Conservation (phyloP, 2,888 invertebrate species). For the Temnothorax ravouxi region DNA sequence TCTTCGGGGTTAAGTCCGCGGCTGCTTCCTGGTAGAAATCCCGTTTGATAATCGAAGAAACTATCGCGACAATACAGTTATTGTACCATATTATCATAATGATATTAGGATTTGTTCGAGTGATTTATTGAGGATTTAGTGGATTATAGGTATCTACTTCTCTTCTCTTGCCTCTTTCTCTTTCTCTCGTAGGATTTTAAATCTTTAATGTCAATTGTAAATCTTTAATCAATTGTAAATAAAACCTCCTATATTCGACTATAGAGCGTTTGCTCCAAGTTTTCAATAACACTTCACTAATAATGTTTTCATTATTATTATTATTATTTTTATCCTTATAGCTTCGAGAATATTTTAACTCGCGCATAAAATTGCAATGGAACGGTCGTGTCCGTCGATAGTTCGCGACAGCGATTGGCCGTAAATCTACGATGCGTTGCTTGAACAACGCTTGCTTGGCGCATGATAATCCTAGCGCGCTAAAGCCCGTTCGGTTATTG, state of each 20-base stretch:
- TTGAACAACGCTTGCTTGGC: constrained; percentile 3
- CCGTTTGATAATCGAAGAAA: constrained; percentile 12
- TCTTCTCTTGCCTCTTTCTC: not conserved
- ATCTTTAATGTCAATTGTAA: not conserved
- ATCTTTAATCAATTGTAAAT: not conserved
- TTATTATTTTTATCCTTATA: not conserved
- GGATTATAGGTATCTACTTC: not conserved
- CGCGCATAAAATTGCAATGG: not conserved
- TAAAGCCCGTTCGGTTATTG: constrained; percentile 27
- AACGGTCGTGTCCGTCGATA: not conserved
- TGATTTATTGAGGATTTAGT: constrained; percentile 26
- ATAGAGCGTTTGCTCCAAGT: not conserved
- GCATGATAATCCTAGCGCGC: not conserved
- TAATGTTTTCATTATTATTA: constrained; percentile 3
- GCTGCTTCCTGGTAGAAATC: constrained; percentile 11
- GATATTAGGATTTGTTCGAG: not conserved
- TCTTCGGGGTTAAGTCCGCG: not conserved
- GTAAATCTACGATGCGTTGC: constrained; percentile 35
- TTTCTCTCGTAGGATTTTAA: not conserved
- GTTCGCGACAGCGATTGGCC: constrained; percentile 5
- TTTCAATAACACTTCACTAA: not conserved
- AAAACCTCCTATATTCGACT: not conserved
- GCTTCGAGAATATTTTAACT: not conserved
- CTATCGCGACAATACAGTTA: not conserved
- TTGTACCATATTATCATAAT: not conserved